Conservation (phyloP, 1,140 invertebrate genomes). For the Anagrus nilaparvatae region DNA sequence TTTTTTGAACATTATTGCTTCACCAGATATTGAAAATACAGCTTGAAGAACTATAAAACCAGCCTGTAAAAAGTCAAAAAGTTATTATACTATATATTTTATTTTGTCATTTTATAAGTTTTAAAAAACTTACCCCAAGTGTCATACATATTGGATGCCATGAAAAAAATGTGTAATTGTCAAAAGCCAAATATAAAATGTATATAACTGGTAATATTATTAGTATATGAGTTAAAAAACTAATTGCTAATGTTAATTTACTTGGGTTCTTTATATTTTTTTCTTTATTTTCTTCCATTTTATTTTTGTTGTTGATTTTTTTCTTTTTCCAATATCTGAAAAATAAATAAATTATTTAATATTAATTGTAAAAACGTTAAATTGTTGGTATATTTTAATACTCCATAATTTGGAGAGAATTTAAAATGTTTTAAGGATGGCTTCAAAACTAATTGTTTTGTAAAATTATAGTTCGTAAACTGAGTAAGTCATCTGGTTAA, state of each 20-base stretch:
- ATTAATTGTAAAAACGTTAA: too few relatives aligned
- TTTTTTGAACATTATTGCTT: conserved; percentile 23
- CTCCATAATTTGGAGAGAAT: too few relatives aligned
- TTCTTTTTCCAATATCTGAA: too few relatives aligned
- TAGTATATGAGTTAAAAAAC: conserved; percentile 29
- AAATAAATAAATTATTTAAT: too few relatives aligned
- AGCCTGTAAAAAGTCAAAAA: conserved; percentile 21
- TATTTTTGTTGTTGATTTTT: too few relatives aligned
- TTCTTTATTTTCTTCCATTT: conserved; percentile 26
- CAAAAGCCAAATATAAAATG: conserved; percentile 27
- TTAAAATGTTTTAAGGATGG: too few relatives aligned
- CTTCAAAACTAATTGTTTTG: too few relatives aligned
- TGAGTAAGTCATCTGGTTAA: too few relatives aligned
- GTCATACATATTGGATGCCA: conserved; percentile 39
- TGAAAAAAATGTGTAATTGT: conserved; percentile 26
- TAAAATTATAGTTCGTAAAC: too few relatives aligned
- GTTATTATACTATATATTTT: not conserved
- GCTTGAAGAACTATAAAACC: conserved; percentile 31
- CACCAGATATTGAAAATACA: conserved; percentile 33
- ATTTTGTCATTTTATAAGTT: not conserved
- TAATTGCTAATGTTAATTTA: conserved; percentile 21
- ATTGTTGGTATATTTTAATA: too few relatives aligned
- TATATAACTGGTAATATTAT: conserved; percentile 32
- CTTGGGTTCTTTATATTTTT: conserved; percentile 23
- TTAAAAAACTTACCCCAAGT: conserved; percentile 32